Evolutionary conservation across 2,113 vertebrate species (phyloP).

Genomic region (Piaya cayana): DNA sequence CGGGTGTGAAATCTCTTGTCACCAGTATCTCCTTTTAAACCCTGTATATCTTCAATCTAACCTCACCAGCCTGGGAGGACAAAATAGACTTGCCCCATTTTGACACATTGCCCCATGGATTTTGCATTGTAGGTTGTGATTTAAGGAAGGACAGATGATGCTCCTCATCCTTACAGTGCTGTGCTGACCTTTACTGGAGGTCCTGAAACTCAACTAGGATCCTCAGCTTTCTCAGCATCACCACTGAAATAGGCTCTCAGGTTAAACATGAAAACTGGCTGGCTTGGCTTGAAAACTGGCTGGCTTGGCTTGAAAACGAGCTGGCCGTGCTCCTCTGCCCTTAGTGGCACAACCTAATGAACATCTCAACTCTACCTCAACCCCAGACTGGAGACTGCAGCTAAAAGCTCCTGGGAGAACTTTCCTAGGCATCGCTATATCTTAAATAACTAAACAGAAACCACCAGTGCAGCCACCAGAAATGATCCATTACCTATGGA

Average conservation of each 20-base stretch:
- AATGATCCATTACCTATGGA: background rate
- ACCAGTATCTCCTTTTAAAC: background rate
- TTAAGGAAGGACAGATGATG: background rate
- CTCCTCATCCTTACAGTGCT: background rate
- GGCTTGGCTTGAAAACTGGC: background rate
- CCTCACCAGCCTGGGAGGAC: background rate
- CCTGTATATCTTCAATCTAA: background rate
- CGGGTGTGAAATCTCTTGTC: background rate
- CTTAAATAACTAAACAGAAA: background rate
- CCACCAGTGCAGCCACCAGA: background rate
- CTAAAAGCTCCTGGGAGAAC: background rate
- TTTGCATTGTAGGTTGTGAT: background rate
- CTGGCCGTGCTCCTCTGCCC: rapidly evolving
- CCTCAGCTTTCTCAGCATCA: background rate
- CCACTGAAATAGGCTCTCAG: background rate
- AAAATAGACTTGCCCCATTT: background rate
- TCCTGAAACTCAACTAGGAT: background rate
- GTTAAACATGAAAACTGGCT: background rate
- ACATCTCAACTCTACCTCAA: background rate
- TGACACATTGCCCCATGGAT: background rate
- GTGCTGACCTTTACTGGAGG: background rate
- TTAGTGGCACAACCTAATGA: background rate
- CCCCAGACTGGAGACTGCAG: background rate
- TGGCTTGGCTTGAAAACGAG: background rate
- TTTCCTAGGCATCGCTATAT: background rate